Evolutionary conservation across 2,113 vertebrate species (phyloP).

Genomic region (Lagopus muta): DNA sequence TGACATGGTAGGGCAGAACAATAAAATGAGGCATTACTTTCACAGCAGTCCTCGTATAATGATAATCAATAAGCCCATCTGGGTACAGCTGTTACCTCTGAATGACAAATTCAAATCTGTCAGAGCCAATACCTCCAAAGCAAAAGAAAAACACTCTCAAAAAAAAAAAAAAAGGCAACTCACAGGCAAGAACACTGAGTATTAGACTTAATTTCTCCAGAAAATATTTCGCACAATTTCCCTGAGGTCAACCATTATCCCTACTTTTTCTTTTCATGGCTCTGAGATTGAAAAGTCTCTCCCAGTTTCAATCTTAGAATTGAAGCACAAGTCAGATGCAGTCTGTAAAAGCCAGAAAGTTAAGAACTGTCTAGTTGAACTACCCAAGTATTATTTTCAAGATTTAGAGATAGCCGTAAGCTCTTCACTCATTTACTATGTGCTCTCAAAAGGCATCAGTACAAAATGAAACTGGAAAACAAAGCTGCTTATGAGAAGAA

Average conservation of each 20-base stretch:
- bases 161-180: not conserved
- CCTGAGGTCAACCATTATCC: not conserved
- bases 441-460: not conserved
- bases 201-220: not conserved
- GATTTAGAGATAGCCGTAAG: not conserved
- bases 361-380: not conserved
- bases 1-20: too few relatives aligned
- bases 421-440: not conserved
- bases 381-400: not conserved
- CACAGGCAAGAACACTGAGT: not conserved
- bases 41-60: not conserved
- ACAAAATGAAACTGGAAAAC: not conserved
- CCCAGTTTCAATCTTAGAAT: not conserved
- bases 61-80: not conserved
- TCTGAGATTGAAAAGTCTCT: not conserved
- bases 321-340: not conserved
- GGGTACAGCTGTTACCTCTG: not conserved
- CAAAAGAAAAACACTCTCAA: fast-evolving
- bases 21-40: too few relatives aligned
- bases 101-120: not conserved
- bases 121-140: not conserved
- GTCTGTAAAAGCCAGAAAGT: not conserved
- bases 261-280: not conserved
- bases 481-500: not conserved
- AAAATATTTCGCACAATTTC: not conserved